These are phyloP conservation scores for Anableps anableps DNA, from an alignment of 2,797 vertebrate genomes.

Conservation along the genomic window DNA sequence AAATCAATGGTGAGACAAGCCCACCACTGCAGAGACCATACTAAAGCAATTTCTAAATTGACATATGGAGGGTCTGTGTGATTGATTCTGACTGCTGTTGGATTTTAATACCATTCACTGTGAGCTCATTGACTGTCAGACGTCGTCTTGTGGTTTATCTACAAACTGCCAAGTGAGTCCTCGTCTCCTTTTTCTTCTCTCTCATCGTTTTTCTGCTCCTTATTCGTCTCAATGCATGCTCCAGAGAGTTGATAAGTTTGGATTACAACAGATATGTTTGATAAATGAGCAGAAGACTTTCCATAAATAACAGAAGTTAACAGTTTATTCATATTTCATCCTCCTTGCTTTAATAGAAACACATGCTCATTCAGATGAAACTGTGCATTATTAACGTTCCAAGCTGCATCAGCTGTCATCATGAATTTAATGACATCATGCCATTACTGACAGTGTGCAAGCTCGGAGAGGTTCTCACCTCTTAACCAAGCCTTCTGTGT, in stretches of 20 bases:
- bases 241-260: conserved; percentile 16
- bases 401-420: conserved; percentile 34
- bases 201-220: conserved; percentile 44
- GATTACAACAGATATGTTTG: conserved; percentile 39
- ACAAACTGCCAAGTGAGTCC: conserved; percentile 71
- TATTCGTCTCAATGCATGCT: conserved; percentile 10
- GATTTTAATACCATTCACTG: conserved; percentile 81
- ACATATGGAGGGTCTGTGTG: conserved; percentile 74
- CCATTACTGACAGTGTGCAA: conserved; percentile 3
- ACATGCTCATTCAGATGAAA: conserved; percentile 17
- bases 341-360: conserved; percentile 3
- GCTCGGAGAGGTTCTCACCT: neutral
- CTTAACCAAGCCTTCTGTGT: conserved; percentile 6
- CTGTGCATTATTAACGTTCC: conserved; percentile 26
- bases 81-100: conserved; percentile 82
- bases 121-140: conserved; percentile 81
- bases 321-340: conserved; percentile 28
- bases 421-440: conserved; percentile 42
- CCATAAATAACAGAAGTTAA: conserved; percentile 16
- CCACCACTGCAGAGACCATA: conserved; percentile 74
- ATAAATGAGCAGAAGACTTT: conserved; percentile 48
- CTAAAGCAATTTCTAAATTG: conserved; percentile 83
- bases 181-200: conserved; percentile 57
- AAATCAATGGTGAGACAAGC: conserved; percentile 83
- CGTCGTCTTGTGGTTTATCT: conserved; percentile 76